Conservation (phyloP, 2,888 invertebrate genomes). For the Artemia sinica region DNA sequence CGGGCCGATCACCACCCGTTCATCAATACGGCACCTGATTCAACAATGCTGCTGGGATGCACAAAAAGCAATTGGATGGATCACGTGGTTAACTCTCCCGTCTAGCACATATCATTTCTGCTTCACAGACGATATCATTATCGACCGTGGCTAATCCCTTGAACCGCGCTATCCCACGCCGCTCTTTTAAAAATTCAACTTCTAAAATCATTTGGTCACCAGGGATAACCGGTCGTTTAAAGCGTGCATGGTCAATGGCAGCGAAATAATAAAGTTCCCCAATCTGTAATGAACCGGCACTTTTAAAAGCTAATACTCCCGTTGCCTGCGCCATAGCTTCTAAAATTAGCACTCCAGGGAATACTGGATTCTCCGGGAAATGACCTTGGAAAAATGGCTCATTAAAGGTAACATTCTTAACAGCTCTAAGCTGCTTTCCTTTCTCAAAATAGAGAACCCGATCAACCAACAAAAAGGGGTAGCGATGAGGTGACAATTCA, state of each 20-base stretch:
- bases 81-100: not conserved
- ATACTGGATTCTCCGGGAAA: constrained; percentile 17
- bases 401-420: constrained; percentile 18
- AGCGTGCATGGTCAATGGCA: not conserved
- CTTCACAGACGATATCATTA: not conserved
- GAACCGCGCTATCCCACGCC: not conserved
- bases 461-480: constrained; percentile 19
- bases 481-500: constrained; percentile 16
- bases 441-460: constrained; percentile 2
- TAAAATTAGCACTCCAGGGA: constrained; percentile 18
- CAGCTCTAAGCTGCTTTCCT: not conserved
- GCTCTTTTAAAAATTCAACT: not conserved
- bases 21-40: too few relatives aligned
- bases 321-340: not conserved
- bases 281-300: not conserved
- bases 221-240: not conserved
- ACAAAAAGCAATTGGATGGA: not conserved
- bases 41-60: too few relatives aligned
- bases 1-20: too few relatives aligned
- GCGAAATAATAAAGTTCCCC: not conserved
- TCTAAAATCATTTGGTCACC: not conserved
- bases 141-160: not conserved
- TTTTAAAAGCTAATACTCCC: not conserved
- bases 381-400: constrained; percentile 18
- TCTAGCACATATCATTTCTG: not conserved